A percentile compares a stretch with the other conserved stretches of the same genome.
Evolutionary conservation across 2,797 vertebrate genomes (phyloP).

Genomic region (Sciurus carolinensis): DNA sequence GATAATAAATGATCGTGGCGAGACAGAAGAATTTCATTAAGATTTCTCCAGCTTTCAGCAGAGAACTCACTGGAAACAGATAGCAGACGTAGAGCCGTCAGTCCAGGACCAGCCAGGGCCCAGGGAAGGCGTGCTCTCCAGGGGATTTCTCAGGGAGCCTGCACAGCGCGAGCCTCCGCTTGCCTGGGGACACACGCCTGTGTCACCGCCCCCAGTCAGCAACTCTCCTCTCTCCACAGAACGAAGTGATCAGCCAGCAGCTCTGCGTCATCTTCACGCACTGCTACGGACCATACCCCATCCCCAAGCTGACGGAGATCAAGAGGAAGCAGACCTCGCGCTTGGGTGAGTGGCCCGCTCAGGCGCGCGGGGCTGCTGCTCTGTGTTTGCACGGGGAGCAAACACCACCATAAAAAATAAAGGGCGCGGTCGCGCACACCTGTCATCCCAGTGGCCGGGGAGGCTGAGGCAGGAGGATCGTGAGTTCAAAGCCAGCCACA

Average conservation of each 20-base stretch:
- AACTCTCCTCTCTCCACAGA: slow-evolving; percentile 86
- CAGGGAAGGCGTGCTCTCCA: neutral
- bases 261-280: slow-evolving; percentile 92
- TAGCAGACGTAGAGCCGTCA: neutral
- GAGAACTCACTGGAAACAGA: neutral
- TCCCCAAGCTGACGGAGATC: slow-evolving; percentile 92
- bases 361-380: neutral
- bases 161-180: neutral
- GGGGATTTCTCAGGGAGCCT: neutral
- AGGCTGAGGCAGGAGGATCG: too few species aligned
- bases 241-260: slow-evolving; percentile 93
- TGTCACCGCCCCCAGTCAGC: neutral
- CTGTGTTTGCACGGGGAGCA: neutral
- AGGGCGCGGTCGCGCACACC: accelerated
- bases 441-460: too few species aligned
- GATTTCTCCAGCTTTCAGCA: neutral
- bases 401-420: accelerated
- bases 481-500: too few species aligned
- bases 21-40: neutral
- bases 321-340: slow-evolving; percentile 92
- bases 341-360: slow-evolving; percentile 88
- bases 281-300: slow-evolving; percentile 93
- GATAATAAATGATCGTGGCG: neutral
- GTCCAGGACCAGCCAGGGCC: neutral
- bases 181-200: neutral